A percentile compares a stretch with the other conserved stretches of the same genome.
phyloP scores from a whole-genome alignment of 2,888 invertebrate genomes.

The Noctuana brunneofusca region DNA sequence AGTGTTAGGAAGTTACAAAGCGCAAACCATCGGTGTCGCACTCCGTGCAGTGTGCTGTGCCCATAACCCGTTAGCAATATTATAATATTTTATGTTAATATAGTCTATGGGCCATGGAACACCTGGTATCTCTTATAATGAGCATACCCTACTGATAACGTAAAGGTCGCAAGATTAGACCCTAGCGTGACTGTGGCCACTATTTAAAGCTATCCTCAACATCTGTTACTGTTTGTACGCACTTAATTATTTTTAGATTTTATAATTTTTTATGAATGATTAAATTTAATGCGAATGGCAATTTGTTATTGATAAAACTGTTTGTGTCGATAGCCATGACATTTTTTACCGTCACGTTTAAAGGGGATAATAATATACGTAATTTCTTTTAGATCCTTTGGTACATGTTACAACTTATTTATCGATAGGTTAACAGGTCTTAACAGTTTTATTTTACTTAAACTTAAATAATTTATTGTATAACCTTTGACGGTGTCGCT shows the following conservation, averaged over 20 bases:
- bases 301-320: conserved; percentile 2
- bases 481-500: no score
- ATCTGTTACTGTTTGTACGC: conserved; percentile 18
- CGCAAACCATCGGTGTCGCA: background rate
- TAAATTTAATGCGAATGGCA: background rate
- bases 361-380: no score
- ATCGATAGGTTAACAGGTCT: background rate
- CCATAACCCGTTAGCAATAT: conserved; percentile 10
- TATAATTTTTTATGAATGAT: conserved; percentile 9
- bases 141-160: conserved; percentile 16
- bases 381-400: background rate
- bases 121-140: conserved; percentile 29
- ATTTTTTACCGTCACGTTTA: background rate
- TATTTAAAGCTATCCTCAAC: conserved; percentile 16
- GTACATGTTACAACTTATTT: background rate
- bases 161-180: conserved; percentile 29
- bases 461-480: background rate
- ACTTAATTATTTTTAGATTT: conserved; percentile 23
- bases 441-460: background rate
- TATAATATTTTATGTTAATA: conserved; percentile 23
- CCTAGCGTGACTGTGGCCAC: conserved; percentile 20
- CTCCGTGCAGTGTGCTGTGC: background rate
- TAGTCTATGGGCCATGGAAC: conserved; percentile 13
- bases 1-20: no score
- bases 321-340: background rate